A percentile compares a stretch with the other conserved stretches of the same genome.
Evolutionary conservation across 1,140 invertebrate genomes (phyloP).

Genomic region (Bombus sibiricus): DNA sequence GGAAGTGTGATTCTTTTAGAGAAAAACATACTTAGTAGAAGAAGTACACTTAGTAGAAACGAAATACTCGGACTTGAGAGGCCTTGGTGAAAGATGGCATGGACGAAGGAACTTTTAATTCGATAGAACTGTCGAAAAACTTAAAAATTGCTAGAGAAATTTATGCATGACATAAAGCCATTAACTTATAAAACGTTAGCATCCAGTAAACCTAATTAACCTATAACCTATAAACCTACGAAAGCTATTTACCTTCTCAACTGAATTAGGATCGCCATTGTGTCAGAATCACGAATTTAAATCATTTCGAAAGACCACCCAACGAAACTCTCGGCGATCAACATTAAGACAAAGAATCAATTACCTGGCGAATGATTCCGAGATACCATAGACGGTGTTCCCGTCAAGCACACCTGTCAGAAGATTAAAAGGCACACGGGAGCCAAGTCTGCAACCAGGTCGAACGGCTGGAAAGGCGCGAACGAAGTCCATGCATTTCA

Average conservation of each 20-base stretch:
- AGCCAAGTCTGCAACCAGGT: slow-evolving; percentile 92
- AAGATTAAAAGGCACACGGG: slow-evolving; percentile 91
- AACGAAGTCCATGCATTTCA: slow-evolving; percentile 94
- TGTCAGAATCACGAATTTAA: neutral
- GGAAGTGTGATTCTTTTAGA: neutral
- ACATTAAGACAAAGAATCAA: neutral
- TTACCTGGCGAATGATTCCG: slow-evolving; percentile 89
- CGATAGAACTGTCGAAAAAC: too few species aligned
- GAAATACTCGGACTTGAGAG: too few species aligned
- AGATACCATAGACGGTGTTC: slow-evolving; percentile 93
- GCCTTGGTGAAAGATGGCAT: too few species aligned
- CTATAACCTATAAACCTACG: too few species aligned
- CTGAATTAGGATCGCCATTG: neutral
- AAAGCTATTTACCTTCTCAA: neutral
- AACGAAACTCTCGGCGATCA: neutral
- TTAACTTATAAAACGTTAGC: too few species aligned
- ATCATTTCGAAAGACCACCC: neutral
- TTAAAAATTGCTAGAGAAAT: too few species aligned
- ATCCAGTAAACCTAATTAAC: too few species aligned
- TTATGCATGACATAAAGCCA: too few species aligned
- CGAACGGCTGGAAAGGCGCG: slow-evolving; percentile 91
- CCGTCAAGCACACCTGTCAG: slow-evolving; percentile 92
- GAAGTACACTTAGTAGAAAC: too few species aligned
- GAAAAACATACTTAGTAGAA: neutral
- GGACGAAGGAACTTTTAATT: too few species aligned